Base-by-base conservation (phyloP, 2,113 vertebrate genomes). In the Pavo muticus region DNA sequence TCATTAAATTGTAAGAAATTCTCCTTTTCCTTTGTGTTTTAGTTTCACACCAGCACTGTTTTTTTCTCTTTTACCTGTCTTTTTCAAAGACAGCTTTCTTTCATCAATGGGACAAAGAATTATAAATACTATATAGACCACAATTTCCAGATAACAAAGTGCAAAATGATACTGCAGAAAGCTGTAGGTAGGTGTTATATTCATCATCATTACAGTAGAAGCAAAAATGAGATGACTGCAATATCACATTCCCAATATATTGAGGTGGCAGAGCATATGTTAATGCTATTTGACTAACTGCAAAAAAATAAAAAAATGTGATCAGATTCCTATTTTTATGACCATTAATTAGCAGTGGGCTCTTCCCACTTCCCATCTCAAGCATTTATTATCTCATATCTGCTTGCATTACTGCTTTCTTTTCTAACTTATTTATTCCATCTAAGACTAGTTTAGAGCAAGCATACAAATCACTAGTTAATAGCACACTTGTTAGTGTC, bases 401-500 rank as follows among this genome's bases (percentile, higher is more conserved):
- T 79, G 15, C 25, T 82, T 44, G 44, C 20, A 63, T 76, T 82
- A 47, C 24, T 40, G 32, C 25, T 81, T 87, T 75, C 40, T 47
- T 12, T 82, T 79, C 39, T 39, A 54, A 54, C 29, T 57, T 35
- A 76, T 54, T 87, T 67, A 42, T 44, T 86, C 45, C 70, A 11
- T 39, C 39, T 45, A 57, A 73, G 39, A 27, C 35, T 32, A 40
- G 68, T 70, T 84, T 73, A 72, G 64, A 89, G 83, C 63, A 88
- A 56, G 40, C 61, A 54, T 70, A 29, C 16, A 37, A 70, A 87
- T 87, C n/a, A 83, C 75, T 84, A 8, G 19, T 50, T 94, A 92
- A 93, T 75, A 39, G 30, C 40, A 87, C 85, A 21, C 91, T 96
- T 95, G 63, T 95, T 96, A 94, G 52, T 60, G 78, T 48, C 42